Conservation (phyloP, 2,797 vertebrate genomes). For the Sciurus vulgaris region DNA sequence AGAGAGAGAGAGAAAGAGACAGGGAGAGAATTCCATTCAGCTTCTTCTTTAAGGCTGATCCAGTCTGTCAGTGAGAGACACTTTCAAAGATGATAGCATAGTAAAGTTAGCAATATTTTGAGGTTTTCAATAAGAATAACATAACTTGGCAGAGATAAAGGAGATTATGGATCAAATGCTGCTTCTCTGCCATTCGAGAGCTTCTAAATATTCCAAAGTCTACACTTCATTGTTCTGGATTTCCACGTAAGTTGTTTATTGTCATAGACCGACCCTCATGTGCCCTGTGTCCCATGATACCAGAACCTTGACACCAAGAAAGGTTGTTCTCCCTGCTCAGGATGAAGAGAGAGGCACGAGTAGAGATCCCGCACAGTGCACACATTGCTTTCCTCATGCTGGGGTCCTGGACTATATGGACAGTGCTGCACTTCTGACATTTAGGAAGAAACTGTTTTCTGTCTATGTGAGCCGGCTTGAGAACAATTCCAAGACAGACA, state of each 20-base stretch:
- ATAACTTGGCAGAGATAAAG: background rate
- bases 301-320: background rate
- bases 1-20: background rate
- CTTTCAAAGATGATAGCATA: background rate
- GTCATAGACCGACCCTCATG: background rate
- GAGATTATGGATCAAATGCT: fast-evolving
- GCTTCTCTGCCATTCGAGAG: background rate
- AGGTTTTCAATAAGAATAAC: background rate
- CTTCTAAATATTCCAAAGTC: background rate
- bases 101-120: background rate
- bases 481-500: conserved; percentile 32
- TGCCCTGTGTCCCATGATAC: fast-evolving
- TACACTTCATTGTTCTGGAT: background rate
- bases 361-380: too few species aligned
- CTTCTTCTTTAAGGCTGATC: background rate
- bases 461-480: background rate
- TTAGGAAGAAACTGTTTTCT: background rate
- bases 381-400: background rate
- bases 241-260: background rate
- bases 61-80: background rate
- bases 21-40: background rate
- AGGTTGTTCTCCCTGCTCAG: background rate
- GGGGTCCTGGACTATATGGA: background rate
- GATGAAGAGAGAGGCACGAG: background rate
- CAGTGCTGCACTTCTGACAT: background rate